phyloP scores from a whole-genome alignment of 2,888 invertebrate species.

The Eustalomyia histrio region DNA sequence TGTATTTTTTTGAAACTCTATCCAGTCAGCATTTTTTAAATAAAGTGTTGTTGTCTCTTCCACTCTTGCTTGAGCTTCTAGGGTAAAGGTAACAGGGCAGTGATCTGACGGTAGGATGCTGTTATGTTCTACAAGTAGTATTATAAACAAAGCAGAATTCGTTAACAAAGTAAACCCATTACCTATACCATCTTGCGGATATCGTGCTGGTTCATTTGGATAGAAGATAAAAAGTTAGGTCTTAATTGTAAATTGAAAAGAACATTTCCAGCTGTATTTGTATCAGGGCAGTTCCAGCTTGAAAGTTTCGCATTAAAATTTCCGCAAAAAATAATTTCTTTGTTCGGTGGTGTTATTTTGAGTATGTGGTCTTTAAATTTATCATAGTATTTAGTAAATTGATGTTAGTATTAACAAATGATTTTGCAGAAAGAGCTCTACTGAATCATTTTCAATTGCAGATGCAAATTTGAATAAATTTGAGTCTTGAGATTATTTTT shows the following conservation, averaged over 20 bases:
- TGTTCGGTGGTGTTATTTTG: not conserved
- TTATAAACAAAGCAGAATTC: slow-evolving; percentile 3
- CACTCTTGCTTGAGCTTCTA: not conserved
- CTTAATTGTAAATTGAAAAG: not conserved
- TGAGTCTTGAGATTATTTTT: not conserved
- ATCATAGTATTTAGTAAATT: not conserved
- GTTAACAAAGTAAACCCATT: not conserved
- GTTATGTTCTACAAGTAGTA: not conserved
- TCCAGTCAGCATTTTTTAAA: slow-evolving; percentile 1
- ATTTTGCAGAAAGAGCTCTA: not conserved
- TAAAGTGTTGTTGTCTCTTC: not conserved
- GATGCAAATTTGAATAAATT: not conserved
- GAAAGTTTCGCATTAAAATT: not conserved
- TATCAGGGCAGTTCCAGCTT: not conserved
- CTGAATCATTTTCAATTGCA: not conserved
- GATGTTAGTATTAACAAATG: slow-evolving; percentile 5
- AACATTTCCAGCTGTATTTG: slow-evolving; percentile 12
- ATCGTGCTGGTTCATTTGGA: not conserved
- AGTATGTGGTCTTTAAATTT: not conserved
- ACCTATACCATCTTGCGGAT: not conserved
- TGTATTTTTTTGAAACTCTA: not conserved
- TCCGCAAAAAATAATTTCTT: not conserved
- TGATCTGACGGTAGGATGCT: slow-evolving; percentile 10
- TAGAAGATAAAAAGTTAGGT: not conserved
- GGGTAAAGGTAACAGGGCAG: not conserved